These are phyloP conservation scores for Betta splendens DNA, from an alignment of 2,797 vertebrate genomes.

Conservation along the genomic window DNA sequence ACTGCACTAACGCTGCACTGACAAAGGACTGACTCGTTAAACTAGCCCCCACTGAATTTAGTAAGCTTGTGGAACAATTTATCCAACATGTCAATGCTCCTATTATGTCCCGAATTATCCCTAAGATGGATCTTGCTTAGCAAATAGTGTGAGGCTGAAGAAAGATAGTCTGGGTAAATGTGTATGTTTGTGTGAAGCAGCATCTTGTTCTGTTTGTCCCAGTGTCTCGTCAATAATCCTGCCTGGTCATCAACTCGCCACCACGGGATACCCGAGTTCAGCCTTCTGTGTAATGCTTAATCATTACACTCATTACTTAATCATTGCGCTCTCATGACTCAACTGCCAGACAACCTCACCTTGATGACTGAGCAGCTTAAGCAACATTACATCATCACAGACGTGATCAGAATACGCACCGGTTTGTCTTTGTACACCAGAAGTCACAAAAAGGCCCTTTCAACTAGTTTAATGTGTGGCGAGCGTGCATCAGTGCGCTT, in stretches of 20 bases:
- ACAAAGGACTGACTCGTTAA: neutral
- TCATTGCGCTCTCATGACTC: too few species aligned
- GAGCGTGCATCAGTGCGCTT: constrained; percentile 27
- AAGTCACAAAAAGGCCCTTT: constrained; percentile 10
- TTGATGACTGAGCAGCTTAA: too few species aligned
- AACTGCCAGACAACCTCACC: too few species aligned
- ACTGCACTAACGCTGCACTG: neutral
- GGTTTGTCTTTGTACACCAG: neutral
- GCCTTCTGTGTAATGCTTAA: constrained; percentile 25
- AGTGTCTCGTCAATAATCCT: constrained; percentile 42
- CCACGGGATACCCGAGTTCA: constrained; percentile 22
- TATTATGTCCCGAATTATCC: too few species aligned
- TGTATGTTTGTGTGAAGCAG: constrained; percentile 26
- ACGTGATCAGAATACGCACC: constrained; percentile 5
- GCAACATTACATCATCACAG: too few species aligned
- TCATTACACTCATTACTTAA: constrained; percentile 5
- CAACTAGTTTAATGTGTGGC: constrained; percentile 27
- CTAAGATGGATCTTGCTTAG: too few species aligned
- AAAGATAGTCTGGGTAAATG: neutral
- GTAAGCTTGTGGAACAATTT: too few species aligned
- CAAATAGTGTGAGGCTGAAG: neutral
- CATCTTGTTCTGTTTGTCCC: constrained; percentile 31
- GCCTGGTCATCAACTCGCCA: constrained; percentile 26
- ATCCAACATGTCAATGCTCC: too few species aligned
- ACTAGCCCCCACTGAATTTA: neutral